Evolutionary conservation across 2,888 invertebrate genomes (phyloP), one percentile per base, ranked within the genome.

Genomic region (Dyspetes luteomarginatus): DNA sequence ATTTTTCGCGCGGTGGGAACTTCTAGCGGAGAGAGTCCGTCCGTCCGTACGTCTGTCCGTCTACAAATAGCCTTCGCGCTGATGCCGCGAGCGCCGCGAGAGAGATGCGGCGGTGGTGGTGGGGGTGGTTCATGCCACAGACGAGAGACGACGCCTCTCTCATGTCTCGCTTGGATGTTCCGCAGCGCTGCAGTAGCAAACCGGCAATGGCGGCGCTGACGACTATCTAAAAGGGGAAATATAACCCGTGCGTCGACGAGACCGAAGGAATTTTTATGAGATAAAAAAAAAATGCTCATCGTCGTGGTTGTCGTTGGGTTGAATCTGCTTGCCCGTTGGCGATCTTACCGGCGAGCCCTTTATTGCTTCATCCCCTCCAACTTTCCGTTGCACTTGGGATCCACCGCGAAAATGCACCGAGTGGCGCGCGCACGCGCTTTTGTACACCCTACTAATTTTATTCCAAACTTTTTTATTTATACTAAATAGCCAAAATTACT

Each of bases 21-120:
- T n/a, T n/a, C n/a, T 88, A 88, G 88, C 83, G 82, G 86, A 86
- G 86, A 86, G 85, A 85, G 82, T 88, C 85, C 84, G 62, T 73
- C 82, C n/a, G n/a, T n/a, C n/a, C n/a, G n/a, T n/a, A n/a, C n/a
- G n/a, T n/a, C n/a, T n/a, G n/a, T n/a, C n/a, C n/a, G n/a, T 88
- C 89, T 88, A 89, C 88, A 89, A 89, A 89, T 89, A 89, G 88
- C 89, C 87, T 88, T 89, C 87, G 86, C 76, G 84, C 88, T 88
- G n/a, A 79, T 79, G 81, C 84, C 69, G 82, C 80, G 78, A 81
- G 80, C 81, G 83, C 82, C 84, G 60, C 65, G 65, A 64, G 77
- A 15, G 62, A 55, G 67, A 60, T 72, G 36, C 43, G 65, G 26
- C 41, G 24, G 60, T 9, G 28, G 26, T 45, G 17, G 48, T 26